phyloP scores from a whole-genome alignment of 1,140 invertebrate species.

The Eumaeus atala region DNA sequence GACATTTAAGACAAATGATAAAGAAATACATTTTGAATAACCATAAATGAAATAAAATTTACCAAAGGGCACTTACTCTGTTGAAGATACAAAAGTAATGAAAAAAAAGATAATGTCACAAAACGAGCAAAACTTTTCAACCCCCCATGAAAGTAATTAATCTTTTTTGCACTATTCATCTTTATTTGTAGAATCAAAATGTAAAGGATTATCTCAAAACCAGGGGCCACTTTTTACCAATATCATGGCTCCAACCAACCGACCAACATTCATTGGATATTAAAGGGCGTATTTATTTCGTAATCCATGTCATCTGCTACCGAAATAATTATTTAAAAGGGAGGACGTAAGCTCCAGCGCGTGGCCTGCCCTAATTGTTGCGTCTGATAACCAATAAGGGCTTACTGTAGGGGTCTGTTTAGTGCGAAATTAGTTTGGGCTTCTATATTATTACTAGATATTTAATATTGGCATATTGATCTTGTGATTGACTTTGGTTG shows the following conservation, averaged over 20 bases:
- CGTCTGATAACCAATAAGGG: constrained; percentile 59
- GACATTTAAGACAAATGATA: too few species aligned
- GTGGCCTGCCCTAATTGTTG: constrained; percentile 64
- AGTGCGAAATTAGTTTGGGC: constrained; percentile 24
- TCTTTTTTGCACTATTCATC: background rate
- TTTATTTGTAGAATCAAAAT: background rate
- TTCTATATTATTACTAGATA: background rate
- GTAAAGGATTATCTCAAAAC: constrained; percentile 1
- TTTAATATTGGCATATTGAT: too few species aligned
- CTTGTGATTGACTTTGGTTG: too few species aligned
- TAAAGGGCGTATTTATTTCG: constrained; percentile 30
- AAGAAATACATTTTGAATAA: too few species aligned
- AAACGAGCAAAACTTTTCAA: too few species aligned
- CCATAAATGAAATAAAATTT: too few species aligned
- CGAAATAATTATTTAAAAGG: constrained; percentile 69
- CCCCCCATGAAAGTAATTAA: too few species aligned
- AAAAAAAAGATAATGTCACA: too few species aligned
- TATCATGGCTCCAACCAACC: constrained; percentile 5
- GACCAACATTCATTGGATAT: constrained; percentile 29
- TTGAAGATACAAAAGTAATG: too few species aligned
- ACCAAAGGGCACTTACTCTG: too few species aligned
- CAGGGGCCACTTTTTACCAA: constrained; percentile 1
- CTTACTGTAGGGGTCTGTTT: constrained; percentile 14
- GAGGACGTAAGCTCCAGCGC: constrained; percentile 51
- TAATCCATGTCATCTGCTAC: constrained; percentile 70